A percentile compares a stretch with the other conserved stretches of the same genome.
Conservation (phyloP, 2,113 vertebrate species). For the Lipophrys pholis region DNA sequence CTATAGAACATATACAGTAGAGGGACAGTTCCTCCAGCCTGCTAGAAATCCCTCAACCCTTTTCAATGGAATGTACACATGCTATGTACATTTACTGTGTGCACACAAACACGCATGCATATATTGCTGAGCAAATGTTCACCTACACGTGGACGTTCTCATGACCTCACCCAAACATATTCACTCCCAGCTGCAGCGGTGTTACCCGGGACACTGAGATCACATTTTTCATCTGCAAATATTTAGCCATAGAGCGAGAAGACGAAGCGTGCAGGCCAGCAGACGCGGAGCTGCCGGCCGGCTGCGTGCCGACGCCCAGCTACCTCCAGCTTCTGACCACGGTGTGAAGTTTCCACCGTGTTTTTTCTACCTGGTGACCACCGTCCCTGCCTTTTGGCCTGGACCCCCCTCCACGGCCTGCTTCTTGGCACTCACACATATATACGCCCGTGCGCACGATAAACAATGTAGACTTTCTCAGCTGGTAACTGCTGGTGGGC, state of each 20-base stretch:
- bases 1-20: conserved; percentile 19
- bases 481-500: conserved; percentile 61
- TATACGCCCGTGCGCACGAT: conserved; percentile 25
- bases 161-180: conserved; percentile 48
- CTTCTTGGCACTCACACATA: conserved; percentile 31
- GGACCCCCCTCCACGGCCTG: conserved; percentile 12
- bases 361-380: conserved; percentile 49
- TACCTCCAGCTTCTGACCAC: conserved; percentile 33
- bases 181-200: conserved; percentile 41
- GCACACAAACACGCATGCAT: conserved; percentile 31
- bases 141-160: conserved; percentile 26
- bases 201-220: conserved; percentile 38
- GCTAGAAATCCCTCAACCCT: background rate
- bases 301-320: conserved; percentile 7
- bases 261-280: conserved; percentile 31
- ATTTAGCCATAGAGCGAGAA: conserved; percentile 53
- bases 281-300: conserved; percentile 13
- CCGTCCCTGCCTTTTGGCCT: conserved; percentile 45
- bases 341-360: conserved; percentile 45
- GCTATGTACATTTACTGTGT: background rate
- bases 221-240: conserved; percentile 66
- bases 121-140: conserved; percentile 20
- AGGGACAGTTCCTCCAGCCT: conserved; percentile 13
- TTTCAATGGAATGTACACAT: conserved; percentile 51
- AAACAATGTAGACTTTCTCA: conserved; percentile 63